These are phyloP conservation scores for Acipenser transmontanus DNA, from an alignment of 2,797 vertebrate species.

Conservation along the genomic window DNA sequence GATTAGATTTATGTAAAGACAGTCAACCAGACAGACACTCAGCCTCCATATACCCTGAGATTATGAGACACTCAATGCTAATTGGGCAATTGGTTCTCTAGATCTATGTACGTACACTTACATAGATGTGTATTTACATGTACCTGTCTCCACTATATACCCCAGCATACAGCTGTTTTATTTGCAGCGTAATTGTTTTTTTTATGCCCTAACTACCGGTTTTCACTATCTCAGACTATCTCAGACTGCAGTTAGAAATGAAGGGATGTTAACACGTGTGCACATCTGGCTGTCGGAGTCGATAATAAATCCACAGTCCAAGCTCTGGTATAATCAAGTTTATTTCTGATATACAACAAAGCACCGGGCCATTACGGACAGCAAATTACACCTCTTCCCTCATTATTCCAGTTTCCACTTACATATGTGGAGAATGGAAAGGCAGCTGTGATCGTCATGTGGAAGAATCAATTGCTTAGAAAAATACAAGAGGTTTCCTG, in stretches of 20 bases:
- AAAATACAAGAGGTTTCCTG: no score
- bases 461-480: neutral
- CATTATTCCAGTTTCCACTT: slow-evolving; percentile 4
- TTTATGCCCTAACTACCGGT: slow-evolving; percentile 43
- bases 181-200: slow-evolving; percentile 21
- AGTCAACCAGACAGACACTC: no score
- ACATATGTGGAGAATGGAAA: neutral
- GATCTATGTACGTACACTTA: no score
- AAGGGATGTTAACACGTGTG: slow-evolving; percentile 25
- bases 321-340: slow-evolving; percentile 30
- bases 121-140: neutral
- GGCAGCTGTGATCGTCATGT: neutral
- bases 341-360: slow-evolving; percentile 35
- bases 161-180: no score
- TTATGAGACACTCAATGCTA: no score
- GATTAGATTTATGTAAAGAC: no score
- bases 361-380: slow-evolving; percentile 32
- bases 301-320: slow-evolving; percentile 45
- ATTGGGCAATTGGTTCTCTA: no score
- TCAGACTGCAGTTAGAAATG: slow-evolving; percentile 28
- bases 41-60: no score
- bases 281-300: slow-evolving; percentile 48
- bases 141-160: neutral
- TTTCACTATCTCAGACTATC: slow-evolving; percentile 38
- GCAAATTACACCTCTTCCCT: slow-evolving; percentile 35